Evolutionary conservation across 2,797 vertebrate genomes (phyloP).

Genomic region (Lagodon rhomboides): DNA sequence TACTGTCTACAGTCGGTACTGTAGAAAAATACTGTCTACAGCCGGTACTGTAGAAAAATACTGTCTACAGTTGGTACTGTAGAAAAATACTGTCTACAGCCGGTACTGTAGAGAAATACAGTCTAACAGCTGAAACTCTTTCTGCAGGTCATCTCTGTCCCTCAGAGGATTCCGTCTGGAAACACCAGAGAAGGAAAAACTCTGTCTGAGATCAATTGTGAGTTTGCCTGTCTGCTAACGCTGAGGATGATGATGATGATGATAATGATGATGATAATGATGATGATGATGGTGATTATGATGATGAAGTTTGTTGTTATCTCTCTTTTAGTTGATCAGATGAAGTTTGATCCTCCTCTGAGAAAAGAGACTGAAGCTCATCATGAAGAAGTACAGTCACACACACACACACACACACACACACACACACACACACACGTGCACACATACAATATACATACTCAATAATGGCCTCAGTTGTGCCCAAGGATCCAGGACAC

Average conservation of each 20-base stretch:
- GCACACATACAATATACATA: too few relatives aligned
- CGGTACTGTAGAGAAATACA: too few relatives aligned
- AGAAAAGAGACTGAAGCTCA: conserved; percentile 92
- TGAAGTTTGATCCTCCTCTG: conserved; percentile 86
- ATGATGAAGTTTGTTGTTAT: background rate
- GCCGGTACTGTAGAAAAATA: background rate
- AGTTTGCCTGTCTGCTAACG: background rate
- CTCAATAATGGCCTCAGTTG: too few relatives aligned
- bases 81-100: background rate
- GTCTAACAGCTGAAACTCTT: background rate
- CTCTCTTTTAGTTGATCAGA: conserved; percentile 21
- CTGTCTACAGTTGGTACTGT: too few relatives aligned
- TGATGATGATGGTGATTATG: background rate
- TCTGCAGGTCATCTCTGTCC: conserved; percentile 9
- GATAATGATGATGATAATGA: background rate
- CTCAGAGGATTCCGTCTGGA: conserved; percentile 18
- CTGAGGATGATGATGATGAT: background rate
- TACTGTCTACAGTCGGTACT: background rate
- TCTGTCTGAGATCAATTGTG: conserved; percentile 11
- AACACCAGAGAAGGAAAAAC: conserved; percentile 21
- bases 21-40: background rate
- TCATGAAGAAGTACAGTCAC: conserved; percentile 87
- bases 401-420: conserved; percentile 9
- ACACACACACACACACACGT: background rate
- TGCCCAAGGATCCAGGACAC: too few relatives aligned